These are phyloP conservation scores for Astyanax mexicanus DNA, from an alignment of 2,797 vertebrate genomes.

Conservation along the genomic window DNA sequence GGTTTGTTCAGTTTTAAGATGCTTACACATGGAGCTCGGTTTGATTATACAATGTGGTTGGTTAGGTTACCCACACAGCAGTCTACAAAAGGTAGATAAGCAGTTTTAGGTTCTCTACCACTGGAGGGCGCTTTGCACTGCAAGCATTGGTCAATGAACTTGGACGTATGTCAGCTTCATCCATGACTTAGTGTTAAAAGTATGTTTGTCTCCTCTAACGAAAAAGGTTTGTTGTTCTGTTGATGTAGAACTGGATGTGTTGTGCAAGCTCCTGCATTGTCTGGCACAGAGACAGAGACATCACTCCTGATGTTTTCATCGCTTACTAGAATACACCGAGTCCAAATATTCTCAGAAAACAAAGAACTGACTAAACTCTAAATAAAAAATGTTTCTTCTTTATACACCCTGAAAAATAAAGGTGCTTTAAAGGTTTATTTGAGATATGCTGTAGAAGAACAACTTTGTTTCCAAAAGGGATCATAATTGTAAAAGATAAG, in stretches of 20 bases:
- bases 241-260: background rate
- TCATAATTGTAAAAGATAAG: too few species aligned
- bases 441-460: too few species aligned
- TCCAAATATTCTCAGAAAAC: too few species aligned
- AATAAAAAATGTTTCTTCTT: too few species aligned
- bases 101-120: background rate
- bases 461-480: too few species aligned
- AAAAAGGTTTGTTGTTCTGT: background rate
- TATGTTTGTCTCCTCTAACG: background rate
- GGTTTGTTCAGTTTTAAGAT: background rate
- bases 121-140: background rate
- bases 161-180: background rate
- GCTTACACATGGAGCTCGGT: background rate
- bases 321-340: background rate
- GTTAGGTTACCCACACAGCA: background rate
- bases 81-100: background rate
- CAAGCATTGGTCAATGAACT: background rate
- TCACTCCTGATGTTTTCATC: background rate
- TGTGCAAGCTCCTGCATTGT: background rate
- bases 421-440: too few species aligned
- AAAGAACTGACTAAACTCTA: too few species aligned
- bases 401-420: too few species aligned
- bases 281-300: background rate
- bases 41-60: background rate
- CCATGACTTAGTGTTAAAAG: background rate